Percentiles rank a stretch among this genome's conserved stretches.
These are phyloP conservation scores for Eupithecia pulchellata DNA, from an alignment of 2,888 invertebrate species.

Conservation along the genomic window DNA sequence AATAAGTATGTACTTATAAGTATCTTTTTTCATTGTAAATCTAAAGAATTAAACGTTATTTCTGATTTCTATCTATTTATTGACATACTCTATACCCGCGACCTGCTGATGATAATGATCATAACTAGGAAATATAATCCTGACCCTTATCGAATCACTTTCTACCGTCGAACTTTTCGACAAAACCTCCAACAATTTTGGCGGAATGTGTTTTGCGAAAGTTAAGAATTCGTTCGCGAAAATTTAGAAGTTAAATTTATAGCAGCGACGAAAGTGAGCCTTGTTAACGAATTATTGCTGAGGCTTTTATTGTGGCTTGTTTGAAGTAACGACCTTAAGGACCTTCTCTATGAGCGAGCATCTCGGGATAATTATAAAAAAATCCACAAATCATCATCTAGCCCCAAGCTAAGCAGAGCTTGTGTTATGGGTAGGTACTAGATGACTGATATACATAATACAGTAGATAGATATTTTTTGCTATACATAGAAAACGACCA, in stretches of 20 bases:
- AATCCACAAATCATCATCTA: no score
- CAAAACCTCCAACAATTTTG: constrained; percentile 19
- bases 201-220: constrained; percentile 24
- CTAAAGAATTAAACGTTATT: no score
- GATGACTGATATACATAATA: no score
- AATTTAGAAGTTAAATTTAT: constrained; percentile 21
- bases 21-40: no score
- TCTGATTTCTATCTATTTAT: no score
- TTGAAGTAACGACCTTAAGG: background rate
- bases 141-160: background rate
- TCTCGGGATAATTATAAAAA: background rate
- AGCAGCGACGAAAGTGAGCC: constrained; percentile 13
- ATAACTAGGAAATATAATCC: background rate
- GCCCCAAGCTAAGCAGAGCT: no score
- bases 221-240: constrained; percentile 7
- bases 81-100: no score
- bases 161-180: constrained; percentile 7
- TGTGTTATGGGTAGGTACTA: no score
- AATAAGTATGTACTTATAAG: no score
- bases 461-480: no score
- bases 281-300: constrained; percentile 14
- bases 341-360: constrained; percentile 5
- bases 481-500: no score
- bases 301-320: constrained; percentile 3
- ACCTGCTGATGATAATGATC: background rate